Conservation (phyloP, 2,888 invertebrate species). For the Drosophila cognata region DNA sequence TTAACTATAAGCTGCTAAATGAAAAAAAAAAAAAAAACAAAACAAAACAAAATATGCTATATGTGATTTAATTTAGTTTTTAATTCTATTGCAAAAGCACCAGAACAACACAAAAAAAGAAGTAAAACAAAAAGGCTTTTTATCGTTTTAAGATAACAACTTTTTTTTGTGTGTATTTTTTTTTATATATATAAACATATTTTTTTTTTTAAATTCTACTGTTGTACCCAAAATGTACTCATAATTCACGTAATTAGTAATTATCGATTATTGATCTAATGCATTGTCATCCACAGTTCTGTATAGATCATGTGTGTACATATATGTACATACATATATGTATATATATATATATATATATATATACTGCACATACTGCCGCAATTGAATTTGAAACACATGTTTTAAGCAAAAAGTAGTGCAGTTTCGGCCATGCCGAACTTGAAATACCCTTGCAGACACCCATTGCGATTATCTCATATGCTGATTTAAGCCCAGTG, state of each 20-base stretch:
- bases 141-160: conserved; percentile 62
- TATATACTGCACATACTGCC: conserved; percentile 11
- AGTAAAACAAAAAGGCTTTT: conserved; percentile 61
- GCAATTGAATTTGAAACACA: conserved; percentile 19
- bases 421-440: conserved; percentile 12
- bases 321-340: neutral
- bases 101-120: conserved; percentile 14
- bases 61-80: conserved; percentile 77
- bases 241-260: conserved; percentile 35
- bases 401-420: neutral
- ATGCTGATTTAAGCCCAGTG: neutral
- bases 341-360: neutral
- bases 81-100: conserved; percentile 50
- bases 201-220: conserved; percentile 24
- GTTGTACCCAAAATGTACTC: conserved; percentile 41
- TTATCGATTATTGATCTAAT: neutral
- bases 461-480: neutral
- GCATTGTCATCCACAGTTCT: conserved; percentile 9
- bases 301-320: neutral
- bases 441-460: conserved; percentile 19
- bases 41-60: conserved; percentile 57
- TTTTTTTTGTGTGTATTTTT: conserved; percentile 33
- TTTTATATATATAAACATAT: neutral
- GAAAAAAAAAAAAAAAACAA: conserved; percentile 5
- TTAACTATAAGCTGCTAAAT: conserved; percentile 32